Conservation (phyloP, 2,888 invertebrate genomes). For the Allacma fusca region DNA sequence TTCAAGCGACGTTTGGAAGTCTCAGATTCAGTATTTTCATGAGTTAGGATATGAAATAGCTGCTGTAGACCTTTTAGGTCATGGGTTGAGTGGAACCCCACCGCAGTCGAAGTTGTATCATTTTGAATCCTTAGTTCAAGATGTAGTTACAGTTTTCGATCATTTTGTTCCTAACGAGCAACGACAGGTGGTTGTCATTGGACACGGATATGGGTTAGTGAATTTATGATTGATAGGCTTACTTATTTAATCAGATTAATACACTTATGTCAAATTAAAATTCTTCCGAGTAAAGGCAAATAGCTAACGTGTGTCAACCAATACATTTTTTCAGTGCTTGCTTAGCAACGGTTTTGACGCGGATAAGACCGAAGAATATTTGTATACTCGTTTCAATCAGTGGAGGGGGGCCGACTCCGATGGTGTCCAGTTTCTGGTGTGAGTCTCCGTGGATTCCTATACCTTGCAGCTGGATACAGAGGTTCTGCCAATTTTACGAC, state of each 20-base stretch:
- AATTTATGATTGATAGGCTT: too few relatives aligned
- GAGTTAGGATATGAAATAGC: slow-evolving; percentile 71
- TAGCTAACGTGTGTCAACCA: too few relatives aligned
- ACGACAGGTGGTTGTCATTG: slow-evolving; percentile 70
- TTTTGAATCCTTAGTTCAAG: slow-evolving; percentile 70
- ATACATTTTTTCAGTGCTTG: slow-evolving; percentile 51
- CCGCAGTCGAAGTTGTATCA: slow-evolving; percentile 68
- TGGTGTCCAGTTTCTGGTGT: slow-evolving; percentile 65
- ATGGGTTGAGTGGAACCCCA: slow-evolving; percentile 73
- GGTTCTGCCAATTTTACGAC: too few relatives aligned
- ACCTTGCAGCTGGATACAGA: slow-evolving; percentile 35
- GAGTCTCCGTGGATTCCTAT: slow-evolving; percentile 27
- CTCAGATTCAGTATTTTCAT: slow-evolving; percentile 70
- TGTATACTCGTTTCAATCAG: slow-evolving; percentile 70
- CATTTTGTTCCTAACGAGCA: slow-evolving; percentile 69
- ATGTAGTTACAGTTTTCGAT: slow-evolving; percentile 71
- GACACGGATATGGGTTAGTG: slow-evolving; percentile 77
- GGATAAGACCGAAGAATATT: slow-evolving; percentile 57
- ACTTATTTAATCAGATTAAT: too few relatives aligned
- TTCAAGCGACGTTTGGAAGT: slow-evolving; percentile 72
- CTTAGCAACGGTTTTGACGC: slow-evolving; percentile 57
- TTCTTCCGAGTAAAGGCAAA: too few relatives aligned
- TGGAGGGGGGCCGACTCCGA: slow-evolving; percentile 74
- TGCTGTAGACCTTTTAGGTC: slow-evolving; percentile 74
- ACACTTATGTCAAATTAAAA: too few relatives aligned